Conservation (phyloP, 2,797 vertebrate genomes). For the Sitta carolinensis region DNA sequence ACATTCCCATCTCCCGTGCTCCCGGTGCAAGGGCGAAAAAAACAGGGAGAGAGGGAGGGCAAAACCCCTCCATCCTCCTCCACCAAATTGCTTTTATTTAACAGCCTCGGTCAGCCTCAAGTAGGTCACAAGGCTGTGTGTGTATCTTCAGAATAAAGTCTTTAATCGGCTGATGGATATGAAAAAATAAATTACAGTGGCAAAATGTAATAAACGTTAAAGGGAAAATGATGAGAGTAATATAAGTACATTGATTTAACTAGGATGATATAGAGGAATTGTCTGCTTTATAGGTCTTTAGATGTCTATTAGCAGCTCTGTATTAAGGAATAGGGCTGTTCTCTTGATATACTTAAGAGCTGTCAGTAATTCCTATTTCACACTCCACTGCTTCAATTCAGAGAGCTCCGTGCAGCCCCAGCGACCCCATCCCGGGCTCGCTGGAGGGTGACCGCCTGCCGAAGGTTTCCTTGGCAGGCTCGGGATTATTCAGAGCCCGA, state of each 20-base stretch:
- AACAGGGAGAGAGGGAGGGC: neutral
- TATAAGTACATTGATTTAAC: conserved; percentile 88
- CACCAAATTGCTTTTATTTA: conserved; percentile 50
- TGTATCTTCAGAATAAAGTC: conserved; percentile 80
- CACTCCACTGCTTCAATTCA: conserved; percentile 80
- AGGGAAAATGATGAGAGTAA: conserved; percentile 86
- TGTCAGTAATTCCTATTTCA: conserved; percentile 86
- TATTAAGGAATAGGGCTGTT: conserved; percentile 80
- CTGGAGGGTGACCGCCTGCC: conserved; percentile 73
- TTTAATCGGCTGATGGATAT: conserved; percentile 82
- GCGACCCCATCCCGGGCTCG: conserved; percentile 72
- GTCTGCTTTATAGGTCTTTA: conserved; percentile 85
- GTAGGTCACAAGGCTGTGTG: conserved; percentile 76
- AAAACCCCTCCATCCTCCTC: neutral
- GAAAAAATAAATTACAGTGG: conserved; percentile 83
- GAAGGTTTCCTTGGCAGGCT: conserved; percentile 11
- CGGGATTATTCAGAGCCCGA: conserved; percentile 27
- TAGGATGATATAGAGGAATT: conserved; percentile 84
- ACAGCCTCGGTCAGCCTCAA: conserved; percentile 74
- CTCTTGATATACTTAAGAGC: conserved; percentile 82
- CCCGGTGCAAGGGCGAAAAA: neutral
- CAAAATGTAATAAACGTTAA: conserved; percentile 86
- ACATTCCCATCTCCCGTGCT: neutral
- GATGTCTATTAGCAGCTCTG: conserved; percentile 83
- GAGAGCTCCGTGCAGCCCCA: conserved; percentile 69